Evolutionary conservation across 2,113 vertebrate genomes (phyloP).

Genomic region (Istiophorus platypterus): DNA sequence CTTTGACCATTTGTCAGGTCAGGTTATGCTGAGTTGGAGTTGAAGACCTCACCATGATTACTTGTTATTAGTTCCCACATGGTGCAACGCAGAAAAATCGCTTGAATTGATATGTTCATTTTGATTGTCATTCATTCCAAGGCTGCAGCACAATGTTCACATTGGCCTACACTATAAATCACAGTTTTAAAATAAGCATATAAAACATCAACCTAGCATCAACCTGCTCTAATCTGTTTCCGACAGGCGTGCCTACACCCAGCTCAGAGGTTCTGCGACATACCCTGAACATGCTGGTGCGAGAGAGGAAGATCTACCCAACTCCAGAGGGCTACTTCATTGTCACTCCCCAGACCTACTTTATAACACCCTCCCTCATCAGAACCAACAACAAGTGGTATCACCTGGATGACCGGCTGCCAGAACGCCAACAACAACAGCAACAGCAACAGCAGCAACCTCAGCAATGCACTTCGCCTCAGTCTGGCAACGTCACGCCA

Average conservation of each 20-base stretch:
- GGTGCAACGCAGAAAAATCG: too few species aligned
- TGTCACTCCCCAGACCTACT: conserved; percentile 98
- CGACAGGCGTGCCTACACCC: conserved; percentile 95
- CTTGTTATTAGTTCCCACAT: too few species aligned
- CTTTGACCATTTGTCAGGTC: too few species aligned
- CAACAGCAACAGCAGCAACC: conserved; percentile 80
- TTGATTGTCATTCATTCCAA: background rate
- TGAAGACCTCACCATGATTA: too few species aligned
- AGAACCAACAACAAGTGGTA: conserved; percentile 91
- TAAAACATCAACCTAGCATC: background rate
- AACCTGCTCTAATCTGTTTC: conserved; percentile 21
- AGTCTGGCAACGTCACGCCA: conserved; percentile 92
- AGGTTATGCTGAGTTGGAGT: too few species aligned
- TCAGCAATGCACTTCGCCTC: conserved; percentile 94
- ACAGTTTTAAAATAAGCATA: background rate
- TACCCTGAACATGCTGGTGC: conserved; percentile 96
- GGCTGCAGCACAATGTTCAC: background rate
- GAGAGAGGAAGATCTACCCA: conserved; percentile 99
- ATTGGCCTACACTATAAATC: background rate
- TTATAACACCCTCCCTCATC: conserved; percentile 99
- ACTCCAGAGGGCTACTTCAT: conserved; percentile 99
- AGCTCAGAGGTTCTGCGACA: conserved; percentile 97
- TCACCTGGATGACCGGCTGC: conserved; percentile 97
- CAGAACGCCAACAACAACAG: conserved; percentile 84
- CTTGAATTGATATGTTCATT: too few species aligned